A percentile compares a stretch with the other conserved stretches of the same genome.
These are phyloP conservation scores for Pogonophryne albipinna DNA, from an alignment of 2,797 vertebrate genomes.

Conservation along the genomic window DNA sequence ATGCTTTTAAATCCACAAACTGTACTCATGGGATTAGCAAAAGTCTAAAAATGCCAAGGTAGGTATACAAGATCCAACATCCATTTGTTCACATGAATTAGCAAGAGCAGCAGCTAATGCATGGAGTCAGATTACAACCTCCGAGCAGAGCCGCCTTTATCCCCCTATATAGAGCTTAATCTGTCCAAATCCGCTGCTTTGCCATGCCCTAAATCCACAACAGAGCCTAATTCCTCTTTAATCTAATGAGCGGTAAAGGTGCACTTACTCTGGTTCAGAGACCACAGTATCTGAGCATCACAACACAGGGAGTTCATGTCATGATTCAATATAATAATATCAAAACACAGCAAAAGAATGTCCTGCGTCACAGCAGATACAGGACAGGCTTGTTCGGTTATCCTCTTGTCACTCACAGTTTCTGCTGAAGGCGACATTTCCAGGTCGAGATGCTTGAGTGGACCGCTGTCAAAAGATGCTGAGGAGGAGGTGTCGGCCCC, in stretches of 20 bases:
- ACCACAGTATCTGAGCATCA: conserved; percentile 44
- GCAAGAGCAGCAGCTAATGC: conserved; percentile 75
- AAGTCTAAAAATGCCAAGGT: conserved; percentile 39
- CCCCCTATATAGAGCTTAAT: conserved; percentile 81
- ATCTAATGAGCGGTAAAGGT: conserved; percentile 82
- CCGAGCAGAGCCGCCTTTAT: conserved; percentile 77
- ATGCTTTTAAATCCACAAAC: conserved; percentile 46
- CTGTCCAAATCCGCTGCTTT: conserved; percentile 80
- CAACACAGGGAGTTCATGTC: conserved; percentile 21
- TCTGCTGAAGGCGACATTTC: conserved; percentile 37
- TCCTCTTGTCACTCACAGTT: conserved; percentile 21
- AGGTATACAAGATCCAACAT: conserved; percentile 63
- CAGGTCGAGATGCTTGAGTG: conserved; percentile 24
- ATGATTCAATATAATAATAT: conserved; percentile 37
- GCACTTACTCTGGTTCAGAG: conserved; percentile 66
- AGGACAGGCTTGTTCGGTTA: conserved; percentile 28
- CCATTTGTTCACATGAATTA: conserved; percentile 78
- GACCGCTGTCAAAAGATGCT: conserved; percentile 41
- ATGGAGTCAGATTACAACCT: conserved; percentile 81
- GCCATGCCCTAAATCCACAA: conserved; percentile 81
- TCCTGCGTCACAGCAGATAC: conserved; percentile 14
- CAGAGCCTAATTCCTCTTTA: conserved; percentile 81
- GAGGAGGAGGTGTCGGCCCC: conserved; percentile 15
- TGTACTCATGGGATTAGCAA: conserved; percentile 41
- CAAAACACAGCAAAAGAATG: conserved; percentile 12